A percentile compares a stretch with the other conserved stretches of the same genome.
Evolutionary conservation across 1,140 invertebrate genomes (phyloP).

Genomic region (Drusus annulatus): DNA sequence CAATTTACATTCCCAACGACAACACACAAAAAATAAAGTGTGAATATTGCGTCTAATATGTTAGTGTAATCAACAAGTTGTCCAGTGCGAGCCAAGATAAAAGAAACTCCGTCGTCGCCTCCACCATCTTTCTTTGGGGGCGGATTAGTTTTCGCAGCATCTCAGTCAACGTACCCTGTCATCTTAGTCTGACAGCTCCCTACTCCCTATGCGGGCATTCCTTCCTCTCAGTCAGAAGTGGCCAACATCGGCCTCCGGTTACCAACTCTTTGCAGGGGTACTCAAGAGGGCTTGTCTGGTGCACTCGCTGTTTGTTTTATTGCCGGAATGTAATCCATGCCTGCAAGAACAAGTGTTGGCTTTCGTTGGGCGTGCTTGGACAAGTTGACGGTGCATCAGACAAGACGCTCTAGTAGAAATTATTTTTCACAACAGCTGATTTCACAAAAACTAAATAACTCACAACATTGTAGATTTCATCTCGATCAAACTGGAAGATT

Average conservation of each 20-base stretch:
- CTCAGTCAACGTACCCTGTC: conserved; percentile 15
- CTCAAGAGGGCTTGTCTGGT: conserved; percentile 7
- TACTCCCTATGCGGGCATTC: conserved; percentile 55
- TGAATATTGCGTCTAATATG: not conserved
- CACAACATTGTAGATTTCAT: too few relatives aligned
- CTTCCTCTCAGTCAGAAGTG: conserved; percentile 51
- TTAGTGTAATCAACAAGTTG: not conserved
- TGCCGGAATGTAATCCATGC: not conserved
- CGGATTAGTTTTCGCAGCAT: not conserved
- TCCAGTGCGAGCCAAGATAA: not conserved
- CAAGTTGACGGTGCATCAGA: not conserved
- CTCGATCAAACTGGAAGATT: too few relatives aligned
- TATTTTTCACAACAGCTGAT: too few relatives aligned
- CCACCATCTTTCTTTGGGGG: not conserved
- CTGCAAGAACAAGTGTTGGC: not conserved
- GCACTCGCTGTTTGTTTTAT: not conserved
- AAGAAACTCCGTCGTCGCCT: too few relatives aligned
- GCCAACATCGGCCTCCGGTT: conserved; percentile 46
- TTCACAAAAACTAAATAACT: too few relatives aligned
- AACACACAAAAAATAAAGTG: not conserved
- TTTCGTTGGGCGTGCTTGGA: not conserved
- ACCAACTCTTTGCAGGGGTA: conserved; percentile 32
- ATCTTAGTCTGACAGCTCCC: not conserved
- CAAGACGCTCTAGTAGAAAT: not conserved
- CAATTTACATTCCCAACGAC: not conserved